Conservation (phyloP, 2,113 vertebrate genomes). For the Sphaerodactylus townsendi region DNA sequence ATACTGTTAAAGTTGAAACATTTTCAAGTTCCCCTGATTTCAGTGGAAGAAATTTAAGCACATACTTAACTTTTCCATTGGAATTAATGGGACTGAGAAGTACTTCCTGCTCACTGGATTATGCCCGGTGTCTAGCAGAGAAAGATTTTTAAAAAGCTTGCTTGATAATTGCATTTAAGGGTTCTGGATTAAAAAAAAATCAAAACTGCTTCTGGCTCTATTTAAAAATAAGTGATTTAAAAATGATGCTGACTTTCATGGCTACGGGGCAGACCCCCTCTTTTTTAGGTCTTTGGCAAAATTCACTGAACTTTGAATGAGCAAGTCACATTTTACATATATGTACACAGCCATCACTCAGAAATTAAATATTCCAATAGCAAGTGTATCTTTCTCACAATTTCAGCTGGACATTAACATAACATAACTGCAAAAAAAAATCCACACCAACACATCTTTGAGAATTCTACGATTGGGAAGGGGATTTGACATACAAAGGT, state of each 20-base stretch:
- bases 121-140: too few relatives aligned
- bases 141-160: too few relatives aligned
- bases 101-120: too few relatives aligned
- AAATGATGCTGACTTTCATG: background rate
- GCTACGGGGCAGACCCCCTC: background rate
- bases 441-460: conserved; percentile 6
- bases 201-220: background rate
- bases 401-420: background rate
- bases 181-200: background rate
- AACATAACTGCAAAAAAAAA: background rate
- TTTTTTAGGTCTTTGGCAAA: background rate
- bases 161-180: background rate
- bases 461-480: conserved; percentile 1
- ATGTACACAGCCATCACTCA: rapidly evolving
- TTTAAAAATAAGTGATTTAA: background rate
- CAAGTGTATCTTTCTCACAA: background rate
- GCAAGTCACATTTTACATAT: too few relatives aligned
- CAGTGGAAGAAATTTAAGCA: background rate
- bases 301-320: background rate
- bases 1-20: background rate
- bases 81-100: too few relatives aligned
- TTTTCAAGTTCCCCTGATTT: background rate
- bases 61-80: background rate
- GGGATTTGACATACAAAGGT: conserved; percentile 32
- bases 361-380: background rate